Conservation (phyloP, 2,888 invertebrate genomes). For the Maniola hyperantus region DNA sequence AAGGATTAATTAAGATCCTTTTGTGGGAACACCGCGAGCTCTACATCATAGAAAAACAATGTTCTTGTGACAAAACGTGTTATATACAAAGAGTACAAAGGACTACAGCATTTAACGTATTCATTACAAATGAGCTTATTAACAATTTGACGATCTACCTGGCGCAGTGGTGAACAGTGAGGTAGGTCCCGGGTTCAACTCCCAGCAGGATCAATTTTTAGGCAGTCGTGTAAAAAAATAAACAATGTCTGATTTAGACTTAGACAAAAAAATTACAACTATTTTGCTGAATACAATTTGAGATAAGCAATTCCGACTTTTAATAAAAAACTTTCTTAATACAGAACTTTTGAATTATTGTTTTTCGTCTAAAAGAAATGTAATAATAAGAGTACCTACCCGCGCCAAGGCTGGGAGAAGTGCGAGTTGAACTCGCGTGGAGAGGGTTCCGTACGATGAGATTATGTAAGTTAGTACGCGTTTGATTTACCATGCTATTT, state of each 20-base stretch:
- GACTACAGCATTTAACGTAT: background rate
- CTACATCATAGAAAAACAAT: constrained; percentile 3
- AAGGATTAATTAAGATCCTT: background rate
- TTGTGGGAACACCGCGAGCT: background rate
- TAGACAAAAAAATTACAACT: too few species aligned
- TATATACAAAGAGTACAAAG: background rate
- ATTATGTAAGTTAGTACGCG: too few species aligned
- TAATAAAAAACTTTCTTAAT: constrained; percentile 11
- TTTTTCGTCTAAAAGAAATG: background rate
- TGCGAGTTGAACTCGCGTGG: too few species aligned
- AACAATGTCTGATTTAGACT: too few species aligned
- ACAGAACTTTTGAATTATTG: background rate
- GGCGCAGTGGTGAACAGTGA: too few species aligned
- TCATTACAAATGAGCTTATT: background rate
- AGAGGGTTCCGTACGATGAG: too few species aligned
- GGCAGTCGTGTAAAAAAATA: too few species aligned
- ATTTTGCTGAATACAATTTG: too few species aligned
- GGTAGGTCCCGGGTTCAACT: too few species aligned
- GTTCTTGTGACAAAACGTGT: background rate
- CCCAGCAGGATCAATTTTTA: too few species aligned
- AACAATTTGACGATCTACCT: background rate
- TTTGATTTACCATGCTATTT: too few species aligned
- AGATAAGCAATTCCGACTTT: background rate
- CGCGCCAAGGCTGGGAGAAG: too few species aligned
- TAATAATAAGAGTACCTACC: background rate